Base-by-base conservation (phyloP, 2,888 invertebrate genomes). In the Drosophila fulvimacula region DNA sequence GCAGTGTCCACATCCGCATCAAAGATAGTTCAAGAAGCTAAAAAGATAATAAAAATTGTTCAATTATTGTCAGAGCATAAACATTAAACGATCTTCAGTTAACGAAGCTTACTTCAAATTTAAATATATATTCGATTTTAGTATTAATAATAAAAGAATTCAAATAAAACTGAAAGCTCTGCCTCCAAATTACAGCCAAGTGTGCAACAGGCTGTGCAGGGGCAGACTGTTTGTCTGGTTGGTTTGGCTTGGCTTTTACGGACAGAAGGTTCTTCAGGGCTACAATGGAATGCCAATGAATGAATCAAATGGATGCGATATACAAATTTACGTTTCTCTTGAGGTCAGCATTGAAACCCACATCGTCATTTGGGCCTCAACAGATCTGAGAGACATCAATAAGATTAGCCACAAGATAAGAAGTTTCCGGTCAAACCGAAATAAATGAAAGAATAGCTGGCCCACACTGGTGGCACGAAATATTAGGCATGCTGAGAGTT, bases 331-430 rank as follows among this genome's bases (percentile, higher is more conserved):
- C 70, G 80, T 82, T 82, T 73, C 69, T 73, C 72, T 86, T 82
- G 70, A 69, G 79, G 73, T 61, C 53, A 67, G 75, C 83, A 81
- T 73, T 76, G 30, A 70, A 88, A 55, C 75, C 79, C 73, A 73
- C 82, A 85, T 74, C 69, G 88, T 75, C 70, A 80, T 77, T 79
- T 76, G 78, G 59, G 72, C 51, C 66, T 63, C 58, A 62, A 51
- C 64, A 73, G 73, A 79, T 82, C 73, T 70, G 68, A 76, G 85
- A 84, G 85, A 84, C 80, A 89, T 90, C 79, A 81, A 73, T 76
- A 73, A 90, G 91, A 91, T 91, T 79, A 88, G 81, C 88, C 81
- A 78, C 62, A 62, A 85, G 91, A 91, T 91, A 91, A 91, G 69
- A 82, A 79, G 85, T 90, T 90, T 91, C 90, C 91, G 91, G 91